phyloP scores from a whole-genome alignment of 1,140 invertebrate genomes.

The Helicoverpa armigera region DNA sequence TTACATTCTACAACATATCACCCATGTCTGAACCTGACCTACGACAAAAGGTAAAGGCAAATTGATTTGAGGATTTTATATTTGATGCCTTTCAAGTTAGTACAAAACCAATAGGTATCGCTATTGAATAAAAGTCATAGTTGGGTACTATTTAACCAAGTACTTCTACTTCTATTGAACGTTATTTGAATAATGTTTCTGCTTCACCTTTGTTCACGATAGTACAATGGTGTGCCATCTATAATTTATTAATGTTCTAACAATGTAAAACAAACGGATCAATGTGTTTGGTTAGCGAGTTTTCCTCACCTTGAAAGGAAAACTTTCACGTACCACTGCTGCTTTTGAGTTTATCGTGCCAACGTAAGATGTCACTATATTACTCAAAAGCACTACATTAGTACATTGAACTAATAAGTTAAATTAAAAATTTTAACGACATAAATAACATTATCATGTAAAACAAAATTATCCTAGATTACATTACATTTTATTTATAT shows the following conservation, averaged over 20 bases:
- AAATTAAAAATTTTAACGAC: not conserved
- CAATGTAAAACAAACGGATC: conserved; percentile 14
- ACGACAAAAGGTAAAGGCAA: no score
- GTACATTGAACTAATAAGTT: not conserved
- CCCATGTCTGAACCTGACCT: no score
- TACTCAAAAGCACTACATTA: not conserved
- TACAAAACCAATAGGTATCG: no score
- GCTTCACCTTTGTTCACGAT: not conserved
- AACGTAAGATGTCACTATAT: conserved; percentile 5
- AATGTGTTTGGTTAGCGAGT: not conserved
- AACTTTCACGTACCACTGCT: not conserved
- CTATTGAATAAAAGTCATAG: not conserved
- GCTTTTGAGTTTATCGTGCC: not conserved
- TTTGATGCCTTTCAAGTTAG: no score
- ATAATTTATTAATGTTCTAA: conserved; percentile 9
- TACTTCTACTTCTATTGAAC: not conserved
- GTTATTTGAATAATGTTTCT: conserved; percentile 10
- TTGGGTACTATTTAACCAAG: not conserved
- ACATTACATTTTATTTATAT: no score
- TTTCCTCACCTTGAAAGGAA: not conserved
- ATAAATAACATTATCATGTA: no score
- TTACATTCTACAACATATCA: no score
- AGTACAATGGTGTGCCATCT: conserved; percentile 35
- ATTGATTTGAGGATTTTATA: no score
- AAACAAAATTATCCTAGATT: no score